phyloP scores from a whole-genome alignment of 2,888 invertebrate genomes.

The Trypoxylon attenuatum region DNA sequence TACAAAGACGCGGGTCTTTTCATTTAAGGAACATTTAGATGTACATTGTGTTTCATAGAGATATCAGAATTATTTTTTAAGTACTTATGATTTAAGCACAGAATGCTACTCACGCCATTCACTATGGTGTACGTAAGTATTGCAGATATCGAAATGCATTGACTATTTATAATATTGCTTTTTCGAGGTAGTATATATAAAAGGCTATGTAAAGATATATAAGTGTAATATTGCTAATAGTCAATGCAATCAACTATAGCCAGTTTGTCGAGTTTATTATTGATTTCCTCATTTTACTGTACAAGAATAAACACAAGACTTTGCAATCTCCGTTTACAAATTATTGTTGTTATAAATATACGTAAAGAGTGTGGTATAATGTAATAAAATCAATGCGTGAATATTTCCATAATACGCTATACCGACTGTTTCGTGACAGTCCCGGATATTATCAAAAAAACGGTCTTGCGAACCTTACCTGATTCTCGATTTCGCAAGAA shows the following conservation, averaged over 20 bases:
- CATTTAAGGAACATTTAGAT: not conserved
- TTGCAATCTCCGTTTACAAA: conserved; percentile 8
- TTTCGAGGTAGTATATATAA: conserved; percentile 2
- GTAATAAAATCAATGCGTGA: too few relatives aligned
- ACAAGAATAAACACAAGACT: conserved; percentile 18
- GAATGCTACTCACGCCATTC: conserved; percentile 16
- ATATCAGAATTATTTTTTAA: conserved; percentile 10
- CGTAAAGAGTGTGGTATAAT: conserved; percentile 15
- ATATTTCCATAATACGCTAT: too few relatives aligned
- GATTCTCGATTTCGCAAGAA: too few relatives aligned
- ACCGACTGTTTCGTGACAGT: too few relatives aligned
- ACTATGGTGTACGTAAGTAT: conserved; percentile 6
- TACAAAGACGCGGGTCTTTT: not conserved
- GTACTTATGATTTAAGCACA: conserved; percentile 39
- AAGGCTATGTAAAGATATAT: conserved; percentile 34
- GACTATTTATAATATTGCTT: conserved; percentile 47
- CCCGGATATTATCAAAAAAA: too few relatives aligned
- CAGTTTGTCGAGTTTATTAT: conserved; percentile 33
- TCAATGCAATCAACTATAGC: conserved; percentile 35
- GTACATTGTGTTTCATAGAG: not conserved
- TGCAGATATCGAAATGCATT: conserved; percentile 17
- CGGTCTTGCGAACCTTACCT: too few relatives aligned
- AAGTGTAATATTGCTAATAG: conserved; percentile 46
- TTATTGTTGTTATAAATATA: conserved; percentile 15
- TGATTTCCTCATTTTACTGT: conserved; percentile 24